Percentiles rank a stretch among this genome's conserved stretches.
These are phyloP conservation scores for Tachina lurida DNA, from an alignment of 2,888 invertebrate species.

Conservation along the genomic window DNA sequence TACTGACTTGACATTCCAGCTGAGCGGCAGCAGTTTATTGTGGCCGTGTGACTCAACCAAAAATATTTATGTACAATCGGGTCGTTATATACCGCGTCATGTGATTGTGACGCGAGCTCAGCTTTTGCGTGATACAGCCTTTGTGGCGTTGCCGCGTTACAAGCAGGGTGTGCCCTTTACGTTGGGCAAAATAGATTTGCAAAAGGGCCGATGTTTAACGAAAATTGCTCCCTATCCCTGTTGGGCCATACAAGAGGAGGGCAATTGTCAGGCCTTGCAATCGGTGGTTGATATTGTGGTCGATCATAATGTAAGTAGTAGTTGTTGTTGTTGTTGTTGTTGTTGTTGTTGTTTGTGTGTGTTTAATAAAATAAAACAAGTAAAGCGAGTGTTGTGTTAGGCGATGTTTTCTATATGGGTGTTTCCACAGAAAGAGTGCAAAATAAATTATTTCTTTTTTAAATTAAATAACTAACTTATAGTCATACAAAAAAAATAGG, in stretches of 20 bases:
- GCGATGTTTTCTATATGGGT: too few species aligned
- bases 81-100: conserved; percentile 85
- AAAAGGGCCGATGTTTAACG: conserved; percentile 83
- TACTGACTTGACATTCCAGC: conserved; percentile 79
- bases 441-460: too few species aligned
- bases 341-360: too few species aligned
- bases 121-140: conserved; percentile 85
- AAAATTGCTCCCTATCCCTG: conserved; percentile 86
- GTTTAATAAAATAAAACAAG: neutral
- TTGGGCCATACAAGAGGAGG: conserved; percentile 89
- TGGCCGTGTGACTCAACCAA: conserved; percentile 86
- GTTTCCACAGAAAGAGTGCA: too few species aligned
- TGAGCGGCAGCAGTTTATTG: conserved; percentile 82
- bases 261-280: conserved; percentile 87
- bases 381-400: too few species aligned
- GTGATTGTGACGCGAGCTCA: conserved; percentile 86
- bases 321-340: neutral
- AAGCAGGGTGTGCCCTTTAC: conserved; percentile 86
- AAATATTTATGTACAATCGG: conserved; percentile 85
- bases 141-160: conserved; percentile 85
- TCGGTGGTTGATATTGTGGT: conserved; percentile 87
- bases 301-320: conserved; percentile 84
- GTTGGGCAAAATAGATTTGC: conserved; percentile 84
- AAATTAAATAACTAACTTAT: too few species aligned
- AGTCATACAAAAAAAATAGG: too few species aligned